Evolutionary conservation across 1,140 invertebrate genomes (phyloP), one percentile per base, ranked within the genome.

Genomic region (Brachionus sp.): DNA sequence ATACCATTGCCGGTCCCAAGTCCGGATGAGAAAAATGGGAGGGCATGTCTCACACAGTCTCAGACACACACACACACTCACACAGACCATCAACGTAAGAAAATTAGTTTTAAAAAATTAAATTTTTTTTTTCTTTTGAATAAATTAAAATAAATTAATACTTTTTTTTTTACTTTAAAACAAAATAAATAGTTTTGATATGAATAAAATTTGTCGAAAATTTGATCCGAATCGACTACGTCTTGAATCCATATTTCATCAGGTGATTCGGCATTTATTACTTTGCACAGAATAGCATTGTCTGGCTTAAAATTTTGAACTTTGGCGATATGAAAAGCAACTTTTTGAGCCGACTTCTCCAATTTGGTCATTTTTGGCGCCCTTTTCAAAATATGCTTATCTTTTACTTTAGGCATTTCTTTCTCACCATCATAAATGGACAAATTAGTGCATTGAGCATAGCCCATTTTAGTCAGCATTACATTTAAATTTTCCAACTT

Each of bases 391-490:
- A 75, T 75, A 16, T 75, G 70, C 13, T 75, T 73, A 16, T 73
- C 68, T 19, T 73, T 75, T 29, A 19, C 42, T 75, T 46, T 75
- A 4, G 25, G 9, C 5, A 46, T 29, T 29, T 75, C 42, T 46
- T 75, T 75, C 46, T 75, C 70, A 5, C 70, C 70, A n/a, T 75
- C 70, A 23, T 75, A 75, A 46, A 75, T 75, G 2, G 70, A 44
- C 70, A 75, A 25, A 33, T 75, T 29, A 16, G 39, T 46, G 44
- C 70, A 75, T 25, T 75, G 16, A 25, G 70, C 70, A 44, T 46
- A 25, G 25, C 39, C 39, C 23, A 75, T 9, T 46, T 75, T 75
- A 5, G 70, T 75, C 39, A 75, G 29, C 39, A 46, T 46, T 3
- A 75, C 70, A 75, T 75, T 75, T 23, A 75, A 44, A 29, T 75